Evolutionary conservation across 2,797 vertebrate species (phyloP).

Genomic region (Melanotaenia boesemani): DNA sequence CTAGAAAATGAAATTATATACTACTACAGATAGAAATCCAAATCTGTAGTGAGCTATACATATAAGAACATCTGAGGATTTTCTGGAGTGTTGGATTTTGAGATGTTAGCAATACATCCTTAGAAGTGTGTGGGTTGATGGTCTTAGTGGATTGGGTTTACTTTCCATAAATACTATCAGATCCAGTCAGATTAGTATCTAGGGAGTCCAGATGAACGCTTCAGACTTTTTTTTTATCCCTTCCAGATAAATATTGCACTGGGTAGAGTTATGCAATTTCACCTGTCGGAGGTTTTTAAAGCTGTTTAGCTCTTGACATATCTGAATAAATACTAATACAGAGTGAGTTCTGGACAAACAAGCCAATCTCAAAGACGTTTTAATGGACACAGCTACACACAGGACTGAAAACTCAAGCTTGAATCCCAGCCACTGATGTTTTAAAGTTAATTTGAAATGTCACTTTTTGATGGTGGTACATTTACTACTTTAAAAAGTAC

Average conservation of each 20-base stretch:
- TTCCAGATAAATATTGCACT: not conserved
- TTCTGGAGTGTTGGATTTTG: not conserved
- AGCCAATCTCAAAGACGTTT: not conserved
- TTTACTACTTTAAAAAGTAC: too few relatives aligned
- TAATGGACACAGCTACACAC: too few relatives aligned
- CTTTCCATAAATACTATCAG: not conserved
- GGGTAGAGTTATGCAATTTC: not conserved
- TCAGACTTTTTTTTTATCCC: not conserved
- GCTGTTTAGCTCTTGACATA: not conserved
- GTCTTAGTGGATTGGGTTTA: not conserved
- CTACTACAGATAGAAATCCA: conserved; percentile 17
- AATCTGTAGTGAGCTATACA: conserved; percentile 9
- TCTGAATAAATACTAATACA: not conserved
- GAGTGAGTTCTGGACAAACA: not conserved
- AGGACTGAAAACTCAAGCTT: too few relatives aligned
- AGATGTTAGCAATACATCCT: not conserved
- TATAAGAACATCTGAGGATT: not conserved
- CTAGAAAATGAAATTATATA: conserved; percentile 39
- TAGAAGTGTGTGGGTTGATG: not conserved
- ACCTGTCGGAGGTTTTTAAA: not conserved
- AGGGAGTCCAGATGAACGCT: too few relatives aligned
- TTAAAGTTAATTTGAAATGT: too few relatives aligned
- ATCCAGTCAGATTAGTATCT: not conserved
- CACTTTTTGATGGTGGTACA: too few relatives aligned
- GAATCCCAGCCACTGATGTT: too few relatives aligned